Conservation (phyloP, 2,113 vertebrate species). For the Cisticola juncidis region DNA sequence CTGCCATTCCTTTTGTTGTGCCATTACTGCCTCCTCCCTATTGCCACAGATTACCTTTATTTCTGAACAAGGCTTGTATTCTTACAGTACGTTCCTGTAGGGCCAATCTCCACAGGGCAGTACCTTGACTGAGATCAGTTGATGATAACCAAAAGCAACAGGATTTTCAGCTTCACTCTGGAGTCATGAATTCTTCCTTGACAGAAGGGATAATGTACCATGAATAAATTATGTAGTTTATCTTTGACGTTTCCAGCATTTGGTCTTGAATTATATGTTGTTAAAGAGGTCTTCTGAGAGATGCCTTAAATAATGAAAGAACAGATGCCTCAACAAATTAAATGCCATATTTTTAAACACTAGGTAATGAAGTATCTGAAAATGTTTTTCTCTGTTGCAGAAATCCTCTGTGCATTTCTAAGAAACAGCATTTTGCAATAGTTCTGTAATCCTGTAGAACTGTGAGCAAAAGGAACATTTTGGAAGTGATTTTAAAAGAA, state of each 20-base stretch:
- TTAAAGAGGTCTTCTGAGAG: neutral
- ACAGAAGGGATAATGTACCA: neutral
- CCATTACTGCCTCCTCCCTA: neutral
- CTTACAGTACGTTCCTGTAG: neutral
- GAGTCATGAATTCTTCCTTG: neutral
- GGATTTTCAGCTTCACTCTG: neutral
- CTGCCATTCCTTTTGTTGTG: neutral
- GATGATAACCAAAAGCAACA: neutral
- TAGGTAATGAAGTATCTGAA: neutral
- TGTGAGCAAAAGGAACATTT: neutral
- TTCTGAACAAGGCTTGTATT: neutral
- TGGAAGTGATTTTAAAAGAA: neutral
- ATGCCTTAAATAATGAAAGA: neutral
- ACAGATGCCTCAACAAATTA: neutral
- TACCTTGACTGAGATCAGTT: neutral
- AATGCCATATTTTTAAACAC: neutral
- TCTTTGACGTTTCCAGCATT: neutral
- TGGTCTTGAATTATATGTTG: neutral
- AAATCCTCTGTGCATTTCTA: slow-evolving; percentile 8
- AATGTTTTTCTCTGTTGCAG: neutral
- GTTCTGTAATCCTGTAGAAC: neutral
- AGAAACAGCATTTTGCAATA: neutral
- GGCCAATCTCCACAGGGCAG: neutral
- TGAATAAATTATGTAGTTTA: neutral
- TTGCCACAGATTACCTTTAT: neutral